Evolutionary conservation across 2,888 invertebrate species (phyloP).

Genomic region (Heterodera filipjevi): DNA sequence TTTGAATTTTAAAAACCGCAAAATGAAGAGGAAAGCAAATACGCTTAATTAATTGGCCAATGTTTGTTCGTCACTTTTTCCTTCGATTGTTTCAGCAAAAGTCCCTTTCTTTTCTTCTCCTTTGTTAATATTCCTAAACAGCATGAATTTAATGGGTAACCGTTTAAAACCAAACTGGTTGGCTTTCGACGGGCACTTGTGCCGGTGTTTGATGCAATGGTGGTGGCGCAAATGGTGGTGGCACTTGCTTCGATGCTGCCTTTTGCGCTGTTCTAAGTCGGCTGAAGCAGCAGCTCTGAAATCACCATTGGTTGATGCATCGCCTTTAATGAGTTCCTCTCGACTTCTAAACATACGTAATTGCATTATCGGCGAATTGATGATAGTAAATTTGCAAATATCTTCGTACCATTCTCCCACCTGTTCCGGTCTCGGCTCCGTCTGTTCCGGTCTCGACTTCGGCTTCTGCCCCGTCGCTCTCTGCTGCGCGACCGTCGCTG

Average conservation of each 20-base stretch:
- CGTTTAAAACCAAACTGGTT: constrained; percentile 45
- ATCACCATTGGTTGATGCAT: constrained; percentile 3
- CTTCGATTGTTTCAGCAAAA: not conserved
- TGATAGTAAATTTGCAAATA: no score
- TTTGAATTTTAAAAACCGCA: no score
- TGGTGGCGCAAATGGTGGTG: constrained; percentile 62
- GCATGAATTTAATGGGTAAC: not conserved
- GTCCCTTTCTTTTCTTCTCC: not conserved
- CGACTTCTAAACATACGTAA: constrained; percentile 31
- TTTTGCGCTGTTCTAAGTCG: constrained; percentile 24
- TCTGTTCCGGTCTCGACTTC: constrained; percentile 24
- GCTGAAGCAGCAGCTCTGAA: not conserved
- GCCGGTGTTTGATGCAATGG: constrained; percentile 62
- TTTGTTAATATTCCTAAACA: not conserved
- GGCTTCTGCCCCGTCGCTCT: constrained; percentile 28
- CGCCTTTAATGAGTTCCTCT: constrained; percentile 21
- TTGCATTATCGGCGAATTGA: no score
- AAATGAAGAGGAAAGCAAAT: no score
- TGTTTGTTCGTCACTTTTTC: not conserved
- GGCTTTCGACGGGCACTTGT: constrained; percentile 57
- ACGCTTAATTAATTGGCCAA: not conserved
- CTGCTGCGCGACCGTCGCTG: constrained; percentile 16
- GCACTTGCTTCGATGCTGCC: constrained; percentile 42
- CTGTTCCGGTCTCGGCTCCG: constrained; percentile 31
- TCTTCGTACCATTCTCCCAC: constrained; percentile 9